Conservation (phyloP, 2,797 vertebrate genomes). For the Aotus griseimembra region DNA sequence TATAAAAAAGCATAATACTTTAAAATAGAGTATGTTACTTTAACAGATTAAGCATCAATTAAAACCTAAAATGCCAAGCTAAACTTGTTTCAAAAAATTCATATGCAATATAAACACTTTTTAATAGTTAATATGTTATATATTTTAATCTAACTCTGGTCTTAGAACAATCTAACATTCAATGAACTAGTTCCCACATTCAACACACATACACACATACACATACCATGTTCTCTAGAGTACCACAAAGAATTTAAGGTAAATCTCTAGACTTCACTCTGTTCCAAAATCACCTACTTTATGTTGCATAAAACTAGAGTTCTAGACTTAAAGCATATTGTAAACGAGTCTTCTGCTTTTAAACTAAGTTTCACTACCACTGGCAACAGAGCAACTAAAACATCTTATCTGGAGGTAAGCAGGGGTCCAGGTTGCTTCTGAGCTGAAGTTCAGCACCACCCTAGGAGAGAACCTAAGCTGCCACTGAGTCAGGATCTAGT, state of each 20-base stretch:
- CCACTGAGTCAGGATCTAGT: background rate
- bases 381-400: background rate
- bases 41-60: slow-evolving; percentile 34
- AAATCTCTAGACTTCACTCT: background rate
- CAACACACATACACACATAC: background rate
- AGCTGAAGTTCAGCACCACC: background rate
- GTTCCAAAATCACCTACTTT: slow-evolving; percentile 40
- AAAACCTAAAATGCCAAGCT: slow-evolving; percentile 28
- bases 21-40: background rate
- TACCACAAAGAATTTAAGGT: background rate
- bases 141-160: background rate
- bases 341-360: slow-evolving; percentile 21
- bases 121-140: slow-evolving; percentile 52
- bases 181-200: background rate
- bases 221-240: background rate
- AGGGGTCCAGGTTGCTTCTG: background rate
- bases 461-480: background rate
- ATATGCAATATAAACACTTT: slow-evolving; percentile 42
- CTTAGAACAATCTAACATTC: background rate
- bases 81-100: slow-evolving; percentile 48
- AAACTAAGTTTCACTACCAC: background rate
- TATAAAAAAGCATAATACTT: slow-evolving; percentile 63
- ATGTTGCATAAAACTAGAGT: background rate
- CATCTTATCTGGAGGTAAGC: background rate
- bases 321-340: background rate